phyloP scores from a whole-genome alignment of 2,113 vertebrate genomes.

The Herpetotheres cachinnans region DNA sequence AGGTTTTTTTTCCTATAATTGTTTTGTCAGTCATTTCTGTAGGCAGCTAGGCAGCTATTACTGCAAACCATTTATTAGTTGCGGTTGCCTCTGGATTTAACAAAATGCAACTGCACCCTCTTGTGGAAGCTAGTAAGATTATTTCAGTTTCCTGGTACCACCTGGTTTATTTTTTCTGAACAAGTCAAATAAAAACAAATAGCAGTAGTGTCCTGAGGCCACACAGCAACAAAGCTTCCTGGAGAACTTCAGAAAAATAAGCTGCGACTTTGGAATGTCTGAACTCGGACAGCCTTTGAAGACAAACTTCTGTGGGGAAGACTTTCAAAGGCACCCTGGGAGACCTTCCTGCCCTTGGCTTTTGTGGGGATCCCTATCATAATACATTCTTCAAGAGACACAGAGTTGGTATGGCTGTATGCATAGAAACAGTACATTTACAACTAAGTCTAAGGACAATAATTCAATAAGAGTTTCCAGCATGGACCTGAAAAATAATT shows the following conservation, averaged over 20 bases:
- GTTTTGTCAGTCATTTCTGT: slow-evolving; percentile 17
- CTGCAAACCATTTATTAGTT: not conserved
- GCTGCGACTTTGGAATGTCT: not conserved
- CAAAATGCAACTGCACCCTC: slow-evolving; percentile 49
- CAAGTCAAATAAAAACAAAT: slow-evolving; percentile 20
- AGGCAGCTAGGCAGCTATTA: not conserved
- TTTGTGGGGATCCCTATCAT: not conserved
- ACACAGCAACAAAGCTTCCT: slow-evolving; percentile 6
- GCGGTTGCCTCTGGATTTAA: not conserved
- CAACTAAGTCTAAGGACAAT: not conserved
- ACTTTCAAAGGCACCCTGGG: not conserved
- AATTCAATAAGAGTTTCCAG: not conserved
- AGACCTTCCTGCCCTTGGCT: not conserved
- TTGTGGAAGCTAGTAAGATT: slow-evolving; percentile 1
- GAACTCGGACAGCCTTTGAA: not conserved
- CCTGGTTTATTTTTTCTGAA: not conserved
- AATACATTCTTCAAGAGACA: not conserved
- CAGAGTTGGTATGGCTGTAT: not conserved
- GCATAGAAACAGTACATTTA: not conserved
- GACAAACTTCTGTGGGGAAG: not conserved
- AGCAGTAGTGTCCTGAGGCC: slow-evolving; percentile 15
- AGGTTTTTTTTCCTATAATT: not conserved
- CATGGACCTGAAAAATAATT: not conserved
- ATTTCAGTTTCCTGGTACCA: not conserved
- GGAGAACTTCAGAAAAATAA: not conserved